Evolutionary conservation across 2,888 invertebrate species (phyloP), one percentile per base, ranked within the genome.

Genomic region (Luperina nickerlii): DNA sequence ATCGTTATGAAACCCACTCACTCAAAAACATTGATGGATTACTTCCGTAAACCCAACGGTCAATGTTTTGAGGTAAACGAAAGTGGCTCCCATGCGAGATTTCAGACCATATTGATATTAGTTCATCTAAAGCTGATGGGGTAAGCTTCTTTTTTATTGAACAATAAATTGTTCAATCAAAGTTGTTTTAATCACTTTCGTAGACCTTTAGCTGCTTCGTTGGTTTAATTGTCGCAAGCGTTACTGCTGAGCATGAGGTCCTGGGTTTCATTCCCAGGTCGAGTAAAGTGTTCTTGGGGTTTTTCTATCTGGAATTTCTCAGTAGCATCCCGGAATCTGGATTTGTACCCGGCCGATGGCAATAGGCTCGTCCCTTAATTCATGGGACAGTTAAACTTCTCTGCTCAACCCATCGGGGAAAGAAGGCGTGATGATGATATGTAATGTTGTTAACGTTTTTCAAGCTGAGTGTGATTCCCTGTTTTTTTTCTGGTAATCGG

Each of bases 11-110:
- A 82, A 69, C 68, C 68, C 76, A 76, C 68, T 81, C 38, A 76
- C 76, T 80, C 81, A 62, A 67, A 57, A 76, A 81, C 82, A 48
- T 48, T 81, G 69, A 81, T 81, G 69, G 82, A 81, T 81, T 82
- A 81, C 81, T 80, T 80, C 80, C 76, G 82, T n/a, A 65, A 63
- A 45, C 70, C 62, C 60, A 51, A 27, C 62, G 67, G 54, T 69
- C 82, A 82, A 76, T 65, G 63, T 76, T 65, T 42, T 48, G 42
- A 81, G n/a, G 68, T 48, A 63, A 66, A 51, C n/a, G 48, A 80
- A 76, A 69, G 38, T 63, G 11, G 45, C 38, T 48, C 15, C 54
- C 69, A 24, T 54, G 38, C 62, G 11, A 27, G 73, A 74, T 27
- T 66, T 57, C 8, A 27, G 38, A 60, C 27, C 27, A 18, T 45